Evolutionary conservation across 2,888 invertebrate species (phyloP), one percentile per base, ranked within the genome.

Genomic region (Caenorhabditis angaria): DNA sequence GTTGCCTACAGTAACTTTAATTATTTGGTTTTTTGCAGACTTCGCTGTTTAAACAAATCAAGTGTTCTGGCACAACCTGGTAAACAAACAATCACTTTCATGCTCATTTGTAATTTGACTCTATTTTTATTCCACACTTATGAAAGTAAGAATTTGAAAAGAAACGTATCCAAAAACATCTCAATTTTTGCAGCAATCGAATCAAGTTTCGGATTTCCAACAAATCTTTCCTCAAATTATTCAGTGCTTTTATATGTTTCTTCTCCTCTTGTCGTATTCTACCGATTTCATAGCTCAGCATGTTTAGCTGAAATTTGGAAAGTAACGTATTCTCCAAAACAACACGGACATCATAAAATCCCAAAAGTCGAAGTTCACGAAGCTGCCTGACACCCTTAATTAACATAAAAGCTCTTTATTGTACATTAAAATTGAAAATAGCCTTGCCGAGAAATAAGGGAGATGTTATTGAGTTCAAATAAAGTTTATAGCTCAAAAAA

Each of bases 61-160:
- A 70, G 72, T 5, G 55, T 65, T 12, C 41, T 53, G 20, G 53
- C 65, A 14, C 78, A 81, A 56, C 79, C 81, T 10, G 85, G 86
- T 10, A 86, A 86, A 71, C 86, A 86, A 54, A 78, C 82, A 29
- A 82, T 86, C 59, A 86, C 86, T 2, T 86, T 86, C 61, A 73
- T 86, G 18, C 74, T 84, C 24, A 80, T 86, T 35, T 81, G 83
- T 41, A 86, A 86, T 65, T 78, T 85, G 22, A 83, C 84, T 4
- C 75, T 86, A 20, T 86, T 85, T 68, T 74, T 85, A 53, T 85
- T 83, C 63, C 73, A 76, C 53, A 78, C 76, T 25, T 78, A 70
- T 62, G 78, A 78, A 76, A 65, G 72, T 70, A 27, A 61, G 69
- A 41, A 24, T 25, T 18, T 47, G 25, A 22, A 14, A 12, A 18